Base-by-base conservation (phyloP, 1,140 invertebrate species). In the Thalassaphorura encarpata region DNA sequence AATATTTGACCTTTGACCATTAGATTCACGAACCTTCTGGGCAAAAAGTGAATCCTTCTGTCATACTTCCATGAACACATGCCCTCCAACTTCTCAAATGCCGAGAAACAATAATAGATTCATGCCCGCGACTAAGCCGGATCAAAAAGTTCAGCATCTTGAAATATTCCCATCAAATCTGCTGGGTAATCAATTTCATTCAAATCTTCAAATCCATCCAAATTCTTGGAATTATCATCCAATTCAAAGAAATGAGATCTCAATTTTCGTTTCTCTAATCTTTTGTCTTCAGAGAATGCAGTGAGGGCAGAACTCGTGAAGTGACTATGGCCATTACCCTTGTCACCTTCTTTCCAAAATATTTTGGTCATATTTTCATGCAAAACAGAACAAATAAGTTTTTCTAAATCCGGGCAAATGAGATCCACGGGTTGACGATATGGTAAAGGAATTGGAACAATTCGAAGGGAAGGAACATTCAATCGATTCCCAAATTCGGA, bases 81-180 rank as follows among this genome's bases (percentile, higher is more conserved):
- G 71, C 69, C 62, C 75, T 78, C 82, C 82, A 84, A 51, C 83
- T 80, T 42, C 74, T 69, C 54, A 79, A 75, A 69, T 83, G 83
- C 60, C 83, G 72, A 2, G 77, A 79, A 49, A 85, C 71, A 19
- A 83, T 67, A 41, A 83, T 71, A 70, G 76, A 75, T 29, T 49
- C 36, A 15, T 56, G 21, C 2, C 57, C 42, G 6, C 11, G 19
- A 13, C 19, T n/a, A n/a, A n/a, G n/a, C n/a, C n/a, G n/a, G n/a
- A n/a, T n/a, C n/a, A n/a, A n/a, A n/a, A n/a, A n/a, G n/a, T 41
- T 64, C 62, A 1, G 16, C 19, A 3, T 15, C 52, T 26, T 49
- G 31, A 28, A 58, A 58, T 15, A 69, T 67, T 27, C 72, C 69
- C 21, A 72, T 53, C 15, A 69, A 67, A 48, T 69, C 67, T 0